These are phyloP conservation scores for Ceyx cyanopectus DNA, from an alignment of 2,113 vertebrate species.

Conservation along the genomic window DNA sequence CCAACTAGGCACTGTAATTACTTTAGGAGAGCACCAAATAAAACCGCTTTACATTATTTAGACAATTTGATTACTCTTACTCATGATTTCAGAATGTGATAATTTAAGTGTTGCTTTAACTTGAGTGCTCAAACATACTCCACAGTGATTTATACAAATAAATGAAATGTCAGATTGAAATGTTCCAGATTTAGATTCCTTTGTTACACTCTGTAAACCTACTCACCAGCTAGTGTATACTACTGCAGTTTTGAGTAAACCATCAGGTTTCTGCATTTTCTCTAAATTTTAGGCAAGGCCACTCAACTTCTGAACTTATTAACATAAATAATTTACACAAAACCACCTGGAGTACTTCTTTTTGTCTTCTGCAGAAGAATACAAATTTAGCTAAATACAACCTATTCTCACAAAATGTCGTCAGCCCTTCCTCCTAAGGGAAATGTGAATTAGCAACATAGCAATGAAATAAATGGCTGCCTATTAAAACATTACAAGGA, in stretches of 20 bases:
- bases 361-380: neutral
- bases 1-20: conserved; percentile 48
- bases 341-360: neutral
- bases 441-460: neutral
- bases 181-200: conserved; percentile 2
- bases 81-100: conserved; percentile 60
- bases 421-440: neutral
- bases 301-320: neutral
- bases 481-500: neutral
- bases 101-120: conserved; percentile 54
- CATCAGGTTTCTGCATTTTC: neutral
- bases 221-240: neutral
- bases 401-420: neutral
- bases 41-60: conserved; percentile 56
- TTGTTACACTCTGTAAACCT: conserved; percentile 18
- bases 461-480: neutral
- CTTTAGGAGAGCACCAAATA: conserved; percentile 49
- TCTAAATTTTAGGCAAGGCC: conserved; percentile 7
- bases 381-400: neutral
- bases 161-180: conserved; percentile 41
- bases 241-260: neutral
- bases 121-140: conserved; percentile 40
- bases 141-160: conserved; percentile 34
- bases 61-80: conserved; percentile 63
- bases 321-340: neutral